Conservation (phyloP, 2,797 vertebrate species). For the Acipenser ruthenus region DNA sequence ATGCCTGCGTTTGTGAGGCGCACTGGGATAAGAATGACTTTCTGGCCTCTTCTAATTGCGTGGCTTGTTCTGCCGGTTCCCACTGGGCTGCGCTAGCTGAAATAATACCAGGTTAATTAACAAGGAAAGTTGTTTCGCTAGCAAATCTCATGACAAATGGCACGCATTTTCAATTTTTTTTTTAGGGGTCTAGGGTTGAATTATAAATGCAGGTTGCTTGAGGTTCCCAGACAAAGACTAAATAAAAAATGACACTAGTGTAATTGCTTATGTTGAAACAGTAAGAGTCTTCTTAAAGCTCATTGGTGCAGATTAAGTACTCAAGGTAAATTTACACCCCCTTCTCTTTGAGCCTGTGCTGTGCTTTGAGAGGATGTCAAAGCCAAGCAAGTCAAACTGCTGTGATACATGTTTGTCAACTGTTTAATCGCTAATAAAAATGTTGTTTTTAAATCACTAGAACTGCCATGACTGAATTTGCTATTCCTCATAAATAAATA, state of each 20-base stretch:
- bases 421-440: too few relatives aligned
- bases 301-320: background rate
- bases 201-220: constrained; percentile 22
- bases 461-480: too few relatives aligned
- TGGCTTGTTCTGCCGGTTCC: constrained; percentile 34
- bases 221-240: constrained; percentile 7
- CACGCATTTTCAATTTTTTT: constrained; percentile 9
- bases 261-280: background rate
- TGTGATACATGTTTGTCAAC: too few relatives aligned
- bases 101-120: constrained; percentile 26
- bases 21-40: constrained; percentile 43
- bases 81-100: constrained; percentile 21
- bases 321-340: background rate
- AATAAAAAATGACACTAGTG: too few relatives aligned
- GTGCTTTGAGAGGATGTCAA: background rate
- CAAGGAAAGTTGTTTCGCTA: constrained; percentile 10
- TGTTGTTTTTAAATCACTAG: too few relatives aligned
- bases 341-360: constrained; percentile 9
- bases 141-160: constrained; percentile 22
- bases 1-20: constrained; percentile 36
- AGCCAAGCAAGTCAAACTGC: too few relatives aligned
- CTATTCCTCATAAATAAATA: too few relatives aligned
- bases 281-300: constrained; percentile 5
- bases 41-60: constrained; percentile 27
- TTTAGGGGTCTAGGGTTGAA: background rate